Conservation (phyloP, 1,140 invertebrate species). For the Megathymus violae region DNA sequence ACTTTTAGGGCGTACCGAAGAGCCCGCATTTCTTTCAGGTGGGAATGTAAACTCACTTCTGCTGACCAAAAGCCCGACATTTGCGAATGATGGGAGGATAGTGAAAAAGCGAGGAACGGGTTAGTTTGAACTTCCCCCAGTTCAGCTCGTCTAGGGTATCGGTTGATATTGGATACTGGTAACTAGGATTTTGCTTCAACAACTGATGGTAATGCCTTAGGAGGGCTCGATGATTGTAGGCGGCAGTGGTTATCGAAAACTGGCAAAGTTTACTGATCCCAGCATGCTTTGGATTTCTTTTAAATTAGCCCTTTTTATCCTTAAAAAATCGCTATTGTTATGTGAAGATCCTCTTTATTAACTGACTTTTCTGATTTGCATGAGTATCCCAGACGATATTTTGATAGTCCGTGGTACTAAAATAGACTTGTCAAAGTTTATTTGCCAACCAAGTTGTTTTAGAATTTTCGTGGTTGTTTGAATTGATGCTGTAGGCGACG, state of each 20-base stretch:
- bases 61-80: slow-evolving; percentile 37
- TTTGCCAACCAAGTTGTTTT: not conserved
- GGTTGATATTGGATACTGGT: not conserved
- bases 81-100: not conserved
- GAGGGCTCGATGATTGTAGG: not conserved
- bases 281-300: slow-evolving; percentile 1
- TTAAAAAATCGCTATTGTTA: not conserved
- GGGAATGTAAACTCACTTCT: slow-evolving; percentile 45
- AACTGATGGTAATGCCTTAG: not conserved
- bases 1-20: too few relatives aligned
- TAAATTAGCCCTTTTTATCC: not conserved
- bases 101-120: not conserved
- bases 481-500: too few relatives aligned
- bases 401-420: too few relatives aligned
- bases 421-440: too few relatives aligned
- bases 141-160: not conserved
- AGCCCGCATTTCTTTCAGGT: slow-evolving; percentile 49
- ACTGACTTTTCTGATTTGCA: not conserved
- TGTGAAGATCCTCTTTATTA: not conserved
- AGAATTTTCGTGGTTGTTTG: not conserved
- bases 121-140: not conserved
- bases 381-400: slow-evolving; percentile 1
- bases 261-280: slow-evolving; percentile 5
- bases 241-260: not conserved
- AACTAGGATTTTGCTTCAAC: not conserved